Percentiles rank a stretch among this genome's conserved stretches.
Evolutionary conservation across 2,888 invertebrate genomes (phyloP).

Genomic region (Melikaiella ostensackeni): DNA sequence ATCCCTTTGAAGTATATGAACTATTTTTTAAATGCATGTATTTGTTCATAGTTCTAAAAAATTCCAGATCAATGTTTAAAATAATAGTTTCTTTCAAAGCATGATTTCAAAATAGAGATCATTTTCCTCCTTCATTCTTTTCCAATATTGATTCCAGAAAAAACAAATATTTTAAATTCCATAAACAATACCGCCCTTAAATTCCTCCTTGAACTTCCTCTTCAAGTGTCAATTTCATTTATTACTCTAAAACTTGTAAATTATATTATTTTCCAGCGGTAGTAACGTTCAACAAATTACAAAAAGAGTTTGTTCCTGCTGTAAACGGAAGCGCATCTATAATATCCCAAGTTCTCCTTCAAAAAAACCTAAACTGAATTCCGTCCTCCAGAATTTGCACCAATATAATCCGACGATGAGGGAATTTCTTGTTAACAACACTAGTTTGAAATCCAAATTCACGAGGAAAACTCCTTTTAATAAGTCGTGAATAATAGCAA

Average conservation of each 20-base stretch:
- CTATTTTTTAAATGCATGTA: neutral
- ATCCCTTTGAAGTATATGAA: neutral
- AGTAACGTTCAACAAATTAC: constrained; percentile 1
- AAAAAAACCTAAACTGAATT: constrained; percentile 46
- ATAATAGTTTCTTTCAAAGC: neutral
- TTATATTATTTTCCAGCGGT: constrained; percentile 16
- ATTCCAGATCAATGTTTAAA: neutral
- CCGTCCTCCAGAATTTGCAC: constrained; percentile 53
- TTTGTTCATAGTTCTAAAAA: neutral
- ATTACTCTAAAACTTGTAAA: neutral
- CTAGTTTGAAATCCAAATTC: constrained; percentile 42
- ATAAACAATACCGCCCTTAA: neutral
- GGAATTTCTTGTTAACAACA: constrained; percentile 63
- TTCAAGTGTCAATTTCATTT: neutral
- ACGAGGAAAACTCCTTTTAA: neutral
- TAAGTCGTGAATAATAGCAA: neutral
- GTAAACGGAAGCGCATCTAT: constrained; percentile 36
- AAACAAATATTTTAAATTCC: neutral
- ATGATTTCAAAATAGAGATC: neutral
- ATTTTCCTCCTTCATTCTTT: neutral
- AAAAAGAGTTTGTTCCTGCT: constrained; percentile 23
- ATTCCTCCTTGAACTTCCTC: neutral
- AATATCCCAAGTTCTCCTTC: constrained; percentile 18
- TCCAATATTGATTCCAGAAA: neutral
- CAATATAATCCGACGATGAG: constrained; percentile 60